phyloP scores from a whole-genome alignment of 2,113 vertebrate genomes.

The Larimichthys polyactis region DNA sequence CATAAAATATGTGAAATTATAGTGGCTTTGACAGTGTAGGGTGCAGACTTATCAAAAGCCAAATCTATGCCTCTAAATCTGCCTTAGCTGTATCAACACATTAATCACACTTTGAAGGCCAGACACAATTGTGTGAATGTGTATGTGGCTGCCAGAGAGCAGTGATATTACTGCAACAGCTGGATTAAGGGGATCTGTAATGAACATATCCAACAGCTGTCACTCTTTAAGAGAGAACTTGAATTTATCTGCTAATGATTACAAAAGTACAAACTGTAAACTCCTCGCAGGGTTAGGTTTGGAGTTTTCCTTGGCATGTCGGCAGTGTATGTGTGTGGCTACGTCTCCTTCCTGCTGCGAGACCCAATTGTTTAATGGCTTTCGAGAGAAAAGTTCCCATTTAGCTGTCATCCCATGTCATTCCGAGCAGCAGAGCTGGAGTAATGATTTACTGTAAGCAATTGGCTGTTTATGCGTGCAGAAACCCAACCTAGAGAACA shows the following conservation, averaged over 20 bases:
- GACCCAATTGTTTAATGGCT: slow-evolving; percentile 5
- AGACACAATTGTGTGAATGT: background rate
- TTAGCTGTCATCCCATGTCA: slow-evolving; percentile 26
- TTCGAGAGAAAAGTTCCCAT: slow-evolving; percentile 2
- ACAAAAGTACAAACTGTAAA: background rate
- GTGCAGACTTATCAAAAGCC: background rate
- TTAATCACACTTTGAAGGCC: slow-evolving; percentile 20
- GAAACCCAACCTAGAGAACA: slow-evolving; percentile 5
- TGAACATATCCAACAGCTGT: slow-evolving; percentile 1
- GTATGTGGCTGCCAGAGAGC: background rate
- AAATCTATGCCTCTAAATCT: background rate
- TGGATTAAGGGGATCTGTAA: slow-evolving; percentile 7
- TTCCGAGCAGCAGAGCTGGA: background rate
- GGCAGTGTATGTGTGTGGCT: background rate
- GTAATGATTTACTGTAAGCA: slow-evolving; percentile 7
- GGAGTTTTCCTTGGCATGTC: background rate
- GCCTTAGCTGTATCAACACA: background rate
- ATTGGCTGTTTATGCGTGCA: background rate
- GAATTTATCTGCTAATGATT: background rate
- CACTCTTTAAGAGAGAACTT: background rate
- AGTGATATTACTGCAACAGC: background rate
- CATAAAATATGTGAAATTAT: slow-evolving; percentile 18
- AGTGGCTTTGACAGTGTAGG: background rate
- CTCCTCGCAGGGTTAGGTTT: background rate
- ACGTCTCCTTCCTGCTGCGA: background rate